Percentiles rank a stretch among this genome's conserved stretches.
These are phyloP conservation scores for Furcifer pardalis DNA, from an alignment of 2,797 vertebrate genomes.

Conservation along the genomic window DNA sequence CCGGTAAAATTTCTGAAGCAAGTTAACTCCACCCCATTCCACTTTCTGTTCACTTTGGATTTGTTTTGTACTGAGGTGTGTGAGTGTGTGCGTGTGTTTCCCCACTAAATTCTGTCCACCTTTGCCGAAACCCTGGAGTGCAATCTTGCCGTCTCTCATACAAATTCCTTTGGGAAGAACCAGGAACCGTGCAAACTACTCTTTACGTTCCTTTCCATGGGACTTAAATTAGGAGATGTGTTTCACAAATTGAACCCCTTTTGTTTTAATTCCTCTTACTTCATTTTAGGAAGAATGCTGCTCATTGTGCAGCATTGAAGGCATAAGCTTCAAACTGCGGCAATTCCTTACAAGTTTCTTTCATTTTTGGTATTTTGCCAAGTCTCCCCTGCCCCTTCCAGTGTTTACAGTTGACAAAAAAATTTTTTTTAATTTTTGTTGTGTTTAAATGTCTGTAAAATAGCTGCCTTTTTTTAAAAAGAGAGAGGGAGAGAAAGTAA, in stretches of 20 bases:
- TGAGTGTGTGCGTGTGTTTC: slow-evolving; percentile 69
- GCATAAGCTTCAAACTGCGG: slow-evolving; percentile 79
- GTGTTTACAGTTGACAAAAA: slow-evolving; percentile 81
- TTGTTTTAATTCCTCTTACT: not conserved
- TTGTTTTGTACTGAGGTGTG: slow-evolving; percentile 74
- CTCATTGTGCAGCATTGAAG: slow-evolving; percentile 72
- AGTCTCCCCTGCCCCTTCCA: slow-evolving; percentile 76
- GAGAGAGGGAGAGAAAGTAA: slow-evolving; percentile 31
- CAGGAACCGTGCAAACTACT: not conserved
- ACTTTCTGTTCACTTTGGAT: slow-evolving; percentile 70
- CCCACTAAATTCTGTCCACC: slow-evolving; percentile 70
- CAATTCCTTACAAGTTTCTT: slow-evolving; percentile 68
- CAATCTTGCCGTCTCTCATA: not conserved
- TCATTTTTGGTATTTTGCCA: slow-evolving; percentile 58
- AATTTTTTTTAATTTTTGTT: slow-evolving; percentile 76
- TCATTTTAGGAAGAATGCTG: slow-evolving; percentile 74
- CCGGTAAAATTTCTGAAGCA: slow-evolving; percentile 76
- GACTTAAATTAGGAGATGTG: not conserved
- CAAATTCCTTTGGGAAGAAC: not conserved
- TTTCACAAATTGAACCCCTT: not conserved
- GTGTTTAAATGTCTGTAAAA: slow-evolving; percentile 81
- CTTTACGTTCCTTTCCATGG: not conserved
- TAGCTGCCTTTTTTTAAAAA: slow-evolving; percentile 78
- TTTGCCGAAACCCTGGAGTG: slow-evolving; percentile 16
- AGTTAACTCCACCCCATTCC: slow-evolving; percentile 51